phyloP scores from a whole-genome alignment of 2,888 invertebrate species.

The Amphimallon solstitiale region DNA sequence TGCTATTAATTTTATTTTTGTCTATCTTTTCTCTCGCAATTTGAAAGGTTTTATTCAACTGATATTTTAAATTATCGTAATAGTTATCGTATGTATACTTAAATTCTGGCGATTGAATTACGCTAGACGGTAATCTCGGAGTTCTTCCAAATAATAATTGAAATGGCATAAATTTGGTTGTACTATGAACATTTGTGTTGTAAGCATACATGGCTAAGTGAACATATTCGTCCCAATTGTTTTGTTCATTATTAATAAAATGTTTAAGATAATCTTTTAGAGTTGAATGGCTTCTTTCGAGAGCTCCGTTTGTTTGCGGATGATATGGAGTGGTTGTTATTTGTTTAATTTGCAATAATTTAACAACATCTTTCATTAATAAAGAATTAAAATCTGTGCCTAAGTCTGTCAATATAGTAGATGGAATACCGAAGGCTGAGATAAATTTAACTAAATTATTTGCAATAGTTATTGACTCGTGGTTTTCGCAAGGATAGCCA shows the following conservation, averaged over 20 bases:
- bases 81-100: conserved; percentile 50
- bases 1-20: conserved; percentile 45
- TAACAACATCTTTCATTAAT: conserved; percentile 50
- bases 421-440: conserved; percentile 43
- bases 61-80: conserved; percentile 41
- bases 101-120: conserved; percentile 45
- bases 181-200: conserved; percentile 45
- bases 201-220: conserved; percentile 51
- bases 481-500: conserved; percentile 51
- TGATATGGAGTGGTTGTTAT: conserved; percentile 50
- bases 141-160: conserved; percentile 47
- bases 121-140: conserved; percentile 33
- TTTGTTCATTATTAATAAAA: conserved; percentile 48
- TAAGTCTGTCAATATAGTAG: conserved; percentile 50
- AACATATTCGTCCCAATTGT: conserved; percentile 54
- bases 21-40: conserved; percentile 47
- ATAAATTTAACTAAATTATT: conserved; percentile 44
- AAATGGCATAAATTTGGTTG: conserved; percentile 47
- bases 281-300: conserved; percentile 54
- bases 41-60: conserved; percentile 46
- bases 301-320: conserved; percentile 51
- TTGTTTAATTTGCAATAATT: conserved; percentile 50
- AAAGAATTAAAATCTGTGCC: conserved; percentile 49
- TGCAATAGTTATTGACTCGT: conserved; percentile 52
- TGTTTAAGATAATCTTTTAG: conserved; percentile 52